These are phyloP conservation scores for Cherax quadricarinatus DNA, from an alignment of 1,140 invertebrate genomes.

Conservation along the genomic window DNA sequence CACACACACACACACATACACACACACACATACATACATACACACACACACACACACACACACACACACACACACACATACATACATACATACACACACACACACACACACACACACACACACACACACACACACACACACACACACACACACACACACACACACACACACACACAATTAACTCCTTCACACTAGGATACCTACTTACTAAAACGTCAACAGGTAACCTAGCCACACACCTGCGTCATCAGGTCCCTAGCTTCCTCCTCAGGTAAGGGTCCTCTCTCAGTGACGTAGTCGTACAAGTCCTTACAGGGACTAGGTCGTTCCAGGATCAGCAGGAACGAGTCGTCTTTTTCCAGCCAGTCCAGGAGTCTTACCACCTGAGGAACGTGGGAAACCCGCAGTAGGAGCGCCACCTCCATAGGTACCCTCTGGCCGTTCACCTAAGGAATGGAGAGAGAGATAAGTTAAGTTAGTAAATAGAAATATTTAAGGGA, in stretches of 20 bases:
- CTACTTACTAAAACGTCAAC: no score
- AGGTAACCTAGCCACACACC: constrained; percentile 73
- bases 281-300: constrained; percentile 83
- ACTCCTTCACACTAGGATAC: no score
- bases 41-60: background rate
- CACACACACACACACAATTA: no score
- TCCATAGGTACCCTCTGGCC: constrained; percentile 81
- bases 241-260: constrained; percentile 80
- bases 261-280: constrained; percentile 79
- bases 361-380: constrained; percentile 82
- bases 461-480: no score
- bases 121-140: no score
- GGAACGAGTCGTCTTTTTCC: constrained; percentile 79
- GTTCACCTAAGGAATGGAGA: constrained; percentile 75
- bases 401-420: constrained; percentile 80
- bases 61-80: no score
- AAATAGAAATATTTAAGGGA: background rate
- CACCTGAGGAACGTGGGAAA: constrained; percentile 80
- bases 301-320: constrained; percentile 82
- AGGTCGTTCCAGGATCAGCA: constrained; percentile 83
- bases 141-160: no score
- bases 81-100: no score
- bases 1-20: background rate
- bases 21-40: background rate
- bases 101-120: no score